Conservation (phyloP, 2,888 invertebrate species). For the Vanessa cardui region DNA sequence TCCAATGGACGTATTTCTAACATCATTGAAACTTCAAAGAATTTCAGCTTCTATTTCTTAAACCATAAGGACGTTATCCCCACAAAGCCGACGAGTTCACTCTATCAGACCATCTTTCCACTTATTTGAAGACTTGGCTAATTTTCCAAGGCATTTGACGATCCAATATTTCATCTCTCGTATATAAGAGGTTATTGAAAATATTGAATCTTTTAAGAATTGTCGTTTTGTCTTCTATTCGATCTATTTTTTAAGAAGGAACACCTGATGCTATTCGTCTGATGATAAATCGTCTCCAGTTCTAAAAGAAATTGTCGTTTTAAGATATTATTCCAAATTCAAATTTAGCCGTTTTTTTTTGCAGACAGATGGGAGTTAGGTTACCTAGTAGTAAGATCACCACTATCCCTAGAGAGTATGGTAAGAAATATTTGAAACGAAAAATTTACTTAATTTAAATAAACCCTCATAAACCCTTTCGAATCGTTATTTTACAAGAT, state of each 20-base stretch:
- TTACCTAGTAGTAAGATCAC: too few species aligned
- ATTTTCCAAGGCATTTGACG: conserved; percentile 46
- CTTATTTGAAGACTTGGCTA: conserved; percentile 44
- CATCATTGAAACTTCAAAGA: neutral
- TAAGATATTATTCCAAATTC: neutral
- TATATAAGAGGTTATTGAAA: conserved; percentile 24
- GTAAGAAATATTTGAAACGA: too few species aligned
- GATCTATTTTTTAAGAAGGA: neutral
- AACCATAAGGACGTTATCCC: neutral
- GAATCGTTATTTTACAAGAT: too few species aligned
- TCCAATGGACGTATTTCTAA: neutral
- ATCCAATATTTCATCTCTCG: conserved; percentile 38
- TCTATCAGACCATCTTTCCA: conserved; percentile 50
- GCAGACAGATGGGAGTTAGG: too few species aligned
- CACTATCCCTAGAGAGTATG: too few species aligned
- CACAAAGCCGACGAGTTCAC: conserved; percentile 1
- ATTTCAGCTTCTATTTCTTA: neutral
- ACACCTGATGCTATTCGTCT: neutral
- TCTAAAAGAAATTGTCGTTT: neutral
- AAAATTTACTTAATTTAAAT: too few species aligned
- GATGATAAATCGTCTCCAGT: neutral
- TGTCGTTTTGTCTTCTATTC: neutral
- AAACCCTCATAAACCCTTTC: too few species aligned
- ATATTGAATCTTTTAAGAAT: conserved; percentile 21
- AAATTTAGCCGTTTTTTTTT: neutral